Conservation (phyloP, 2,113 vertebrate genomes). For the Chauna torquata region DNA sequence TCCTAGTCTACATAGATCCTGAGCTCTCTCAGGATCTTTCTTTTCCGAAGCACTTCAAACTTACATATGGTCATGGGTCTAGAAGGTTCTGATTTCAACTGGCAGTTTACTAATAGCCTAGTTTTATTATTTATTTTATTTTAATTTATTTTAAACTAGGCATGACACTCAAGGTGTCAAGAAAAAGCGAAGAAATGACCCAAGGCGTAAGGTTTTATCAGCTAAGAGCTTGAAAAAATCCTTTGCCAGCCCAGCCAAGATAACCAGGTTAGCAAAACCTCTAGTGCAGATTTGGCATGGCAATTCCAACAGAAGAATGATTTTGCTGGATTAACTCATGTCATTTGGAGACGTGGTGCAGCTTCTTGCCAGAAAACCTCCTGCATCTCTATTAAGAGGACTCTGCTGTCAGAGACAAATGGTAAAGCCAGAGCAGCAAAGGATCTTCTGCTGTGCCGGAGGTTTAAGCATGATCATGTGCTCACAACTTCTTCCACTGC, state of each 20-base stretch:
- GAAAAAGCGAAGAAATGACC: background rate
- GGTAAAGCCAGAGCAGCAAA: background rate
- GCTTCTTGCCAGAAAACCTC: slow-evolving; percentile 1
- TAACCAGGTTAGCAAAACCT: background rate
- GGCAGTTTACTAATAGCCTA: background rate
- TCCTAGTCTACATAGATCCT: background rate
- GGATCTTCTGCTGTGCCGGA: background rate
- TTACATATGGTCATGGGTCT: background rate
- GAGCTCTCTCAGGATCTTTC: background rate
- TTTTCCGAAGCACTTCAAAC: background rate
- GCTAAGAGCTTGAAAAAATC: background rate
- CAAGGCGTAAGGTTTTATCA: background rate
- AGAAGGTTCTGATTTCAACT: background rate
- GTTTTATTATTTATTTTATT: background rate
- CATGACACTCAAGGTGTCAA: background rate
- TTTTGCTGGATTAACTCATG: background rate
- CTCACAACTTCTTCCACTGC: background rate
- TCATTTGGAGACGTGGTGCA: background rate
- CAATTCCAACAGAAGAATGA: background rate
- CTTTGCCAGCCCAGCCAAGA: background rate
- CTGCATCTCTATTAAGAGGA: background rate
- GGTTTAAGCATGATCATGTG: rapidly evolving
- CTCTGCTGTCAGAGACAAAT: background rate
- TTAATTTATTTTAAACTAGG: background rate
- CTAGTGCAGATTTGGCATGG: background rate